Evolutionary conservation across 2,888 invertebrate species (phyloP).

Genomic region (Lissonota sp.): DNA sequence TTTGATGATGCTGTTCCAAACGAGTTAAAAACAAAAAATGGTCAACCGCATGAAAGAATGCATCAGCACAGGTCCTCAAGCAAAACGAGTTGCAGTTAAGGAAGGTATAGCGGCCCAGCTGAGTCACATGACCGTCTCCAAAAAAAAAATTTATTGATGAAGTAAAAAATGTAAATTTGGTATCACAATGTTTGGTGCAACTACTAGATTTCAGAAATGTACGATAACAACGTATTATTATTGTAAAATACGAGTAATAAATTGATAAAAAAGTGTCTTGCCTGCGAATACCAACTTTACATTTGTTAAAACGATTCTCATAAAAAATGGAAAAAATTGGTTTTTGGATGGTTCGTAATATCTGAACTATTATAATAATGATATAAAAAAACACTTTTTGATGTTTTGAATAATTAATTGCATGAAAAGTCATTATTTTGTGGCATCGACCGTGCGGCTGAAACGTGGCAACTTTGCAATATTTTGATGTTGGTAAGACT

Average conservation of each 20-base stretch:
- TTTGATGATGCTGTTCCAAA: no score
- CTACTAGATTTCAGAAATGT: constrained; percentile 2
- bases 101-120: background rate
- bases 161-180: constrained; percentile 13
- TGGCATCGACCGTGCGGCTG: background rate
- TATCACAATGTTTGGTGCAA: background rate
- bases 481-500: constrained; percentile 8
- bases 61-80: no score
- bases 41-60: no score
- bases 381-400: no score
- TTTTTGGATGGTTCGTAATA: no score
- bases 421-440: no score
- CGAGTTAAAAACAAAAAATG: no score
- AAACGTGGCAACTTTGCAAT: constrained; percentile 2
- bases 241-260: background rate
- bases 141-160: constrained; percentile 1
- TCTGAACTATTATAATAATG: no score
- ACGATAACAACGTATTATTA: background rate
- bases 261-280: constrained; percentile 2
- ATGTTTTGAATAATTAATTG: no score
- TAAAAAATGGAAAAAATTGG: no score
- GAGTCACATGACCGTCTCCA: background rate
- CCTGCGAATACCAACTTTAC: constrained; percentile 4
- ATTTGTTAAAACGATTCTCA: background rate
- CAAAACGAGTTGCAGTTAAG: no score